Percentiles rank a stretch among this genome's conserved stretches.
phyloP scores from a whole-genome alignment of 2,797 vertebrate species.

The Betta splendens region DNA sequence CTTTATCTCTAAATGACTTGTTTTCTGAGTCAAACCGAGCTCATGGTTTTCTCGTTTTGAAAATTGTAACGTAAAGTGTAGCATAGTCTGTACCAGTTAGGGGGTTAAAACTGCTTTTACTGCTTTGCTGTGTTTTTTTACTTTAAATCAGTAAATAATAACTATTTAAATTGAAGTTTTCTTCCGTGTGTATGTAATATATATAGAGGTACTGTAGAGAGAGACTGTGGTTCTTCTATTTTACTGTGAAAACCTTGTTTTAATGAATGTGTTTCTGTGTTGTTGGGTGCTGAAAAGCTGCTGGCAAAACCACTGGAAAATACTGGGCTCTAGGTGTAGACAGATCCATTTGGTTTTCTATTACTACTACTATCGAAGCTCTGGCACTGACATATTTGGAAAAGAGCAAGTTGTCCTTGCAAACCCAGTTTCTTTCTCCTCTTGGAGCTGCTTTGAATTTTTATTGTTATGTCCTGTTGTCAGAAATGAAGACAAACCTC shows the following conservation, averaged over 20 bases:
- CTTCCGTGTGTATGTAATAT: background rate
- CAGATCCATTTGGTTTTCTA: slow-evolving; percentile 60
- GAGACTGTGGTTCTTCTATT: slow-evolving; percentile 6
- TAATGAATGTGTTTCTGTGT: slow-evolving; percentile 52
- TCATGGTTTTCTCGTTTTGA: background rate
- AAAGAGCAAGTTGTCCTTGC: slow-evolving; percentile 16
- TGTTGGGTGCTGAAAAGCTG: slow-evolving; percentile 49
- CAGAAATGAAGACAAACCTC: slow-evolving; percentile 1
- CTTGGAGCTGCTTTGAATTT: slow-evolving; percentile 25
- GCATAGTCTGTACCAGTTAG: slow-evolving; percentile 23
- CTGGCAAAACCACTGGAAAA: slow-evolving; percentile 72
- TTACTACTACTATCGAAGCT: slow-evolving; percentile 56
- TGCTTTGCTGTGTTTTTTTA: slow-evolving; percentile 19
- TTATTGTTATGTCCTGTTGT: slow-evolving; percentile 22
- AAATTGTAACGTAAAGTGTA: slow-evolving; percentile 37
- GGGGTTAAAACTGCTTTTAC: slow-evolving; percentile 12
- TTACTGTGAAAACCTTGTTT: slow-evolving; percentile 46
- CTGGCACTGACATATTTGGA: slow-evolving; percentile 36
- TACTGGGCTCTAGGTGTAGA: slow-evolving; percentile 52
- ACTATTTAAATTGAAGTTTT: slow-evolving; percentile 18
- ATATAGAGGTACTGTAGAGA: background rate
- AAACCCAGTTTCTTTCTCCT: background rate
- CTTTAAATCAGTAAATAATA: slow-evolving; percentile 17
- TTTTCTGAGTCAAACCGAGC: background rate
- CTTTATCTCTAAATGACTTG: background rate